Percentiles rank a stretch among this genome's conserved stretches.
Evolutionary conservation across 2,888 invertebrate genomes (phyloP).

Genomic region (Rosalia funebris): DNA sequence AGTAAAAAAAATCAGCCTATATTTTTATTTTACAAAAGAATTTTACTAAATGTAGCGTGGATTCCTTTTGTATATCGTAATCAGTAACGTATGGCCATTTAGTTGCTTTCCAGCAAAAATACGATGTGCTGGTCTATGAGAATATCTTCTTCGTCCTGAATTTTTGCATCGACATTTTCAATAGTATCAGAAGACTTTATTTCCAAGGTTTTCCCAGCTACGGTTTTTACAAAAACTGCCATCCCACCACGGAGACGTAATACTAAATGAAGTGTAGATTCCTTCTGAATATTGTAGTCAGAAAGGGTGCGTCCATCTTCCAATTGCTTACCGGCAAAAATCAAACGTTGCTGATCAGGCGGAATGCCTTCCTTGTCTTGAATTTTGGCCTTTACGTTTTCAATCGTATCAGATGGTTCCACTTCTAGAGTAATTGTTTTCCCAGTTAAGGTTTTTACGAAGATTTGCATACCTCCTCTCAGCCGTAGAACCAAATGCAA

Average conservation of each 20-base stretch:
- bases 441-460: slow-evolving; percentile 68
- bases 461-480: slow-evolving; percentile 86
- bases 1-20: slow-evolving; percentile 23
- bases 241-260: slow-evolving; percentile 69
- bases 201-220: slow-evolving; percentile 68
- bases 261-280: slow-evolving; percentile 69
- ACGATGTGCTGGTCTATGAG: slow-evolving; percentile 71
- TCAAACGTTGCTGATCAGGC: slow-evolving; percentile 71
- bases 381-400: slow-evolving; percentile 72
- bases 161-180: slow-evolving; percentile 72
- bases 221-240: slow-evolving; percentile 70
- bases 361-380: slow-evolving; percentile 69
- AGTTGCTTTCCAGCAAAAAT: slow-evolving; percentile 77
- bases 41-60: slow-evolving; percentile 72
- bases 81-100: slow-evolving; percentile 74
- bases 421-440: slow-evolving; percentile 68
- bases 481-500: slow-evolving; percentile 92
- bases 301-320: slow-evolving; percentile 75
- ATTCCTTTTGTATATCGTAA: slow-evolving; percentile 75
- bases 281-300: slow-evolving; percentile 75
- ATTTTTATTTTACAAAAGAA: slow-evolving; percentile 70
- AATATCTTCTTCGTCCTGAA: slow-evolving; percentile 69
- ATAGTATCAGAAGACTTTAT: slow-evolving; percentile 73
- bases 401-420: slow-evolving; percentile 73
- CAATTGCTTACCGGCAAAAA: slow-evolving; percentile 76